A percentile compares a stretch with the other conserved stretches of the same genome.
Evolutionary conservation across 2,888 invertebrate species (phyloP).

Genomic region (Caenorhabditis imperialis): DNA sequence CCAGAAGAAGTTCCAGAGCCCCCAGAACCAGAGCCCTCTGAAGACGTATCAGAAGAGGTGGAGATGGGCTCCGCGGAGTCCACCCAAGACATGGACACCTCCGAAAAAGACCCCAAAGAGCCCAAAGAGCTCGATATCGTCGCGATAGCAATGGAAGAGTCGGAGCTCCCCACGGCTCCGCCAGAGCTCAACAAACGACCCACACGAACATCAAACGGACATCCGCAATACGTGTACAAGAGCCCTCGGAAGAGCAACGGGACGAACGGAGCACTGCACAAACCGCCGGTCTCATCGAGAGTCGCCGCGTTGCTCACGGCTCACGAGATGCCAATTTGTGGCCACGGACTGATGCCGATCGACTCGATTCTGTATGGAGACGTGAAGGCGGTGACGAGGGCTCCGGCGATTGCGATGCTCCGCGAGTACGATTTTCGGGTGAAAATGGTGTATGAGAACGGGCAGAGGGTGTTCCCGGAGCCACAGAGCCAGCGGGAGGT

Average conservation of each 20-base stretch:
- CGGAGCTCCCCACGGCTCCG: slow-evolving; percentile 19
- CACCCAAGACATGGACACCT: slow-evolving; percentile 3
- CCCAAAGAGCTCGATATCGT: slow-evolving; percentile 35
- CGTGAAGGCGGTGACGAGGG: slow-evolving; percentile 69
- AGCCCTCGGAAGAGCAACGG: slow-evolving; percentile 22
- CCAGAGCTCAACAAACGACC: slow-evolving; percentile 1
- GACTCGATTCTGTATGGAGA: slow-evolving; percentile 70
- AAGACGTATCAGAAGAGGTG: slow-evolving; percentile 1
- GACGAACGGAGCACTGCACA: slow-evolving; percentile 5
- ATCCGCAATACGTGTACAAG: slow-evolving; percentile 19
- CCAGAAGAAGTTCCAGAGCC: neutral
- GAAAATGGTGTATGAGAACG: slow-evolving; percentile 31
- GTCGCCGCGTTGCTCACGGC: slow-evolving; percentile 48
- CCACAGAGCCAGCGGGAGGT: slow-evolving; percentile 36
- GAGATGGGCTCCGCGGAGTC: neutral
- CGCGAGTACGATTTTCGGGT: slow-evolving; percentile 57
- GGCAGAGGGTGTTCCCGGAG: slow-evolving; percentile 34
- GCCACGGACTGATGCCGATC: slow-evolving; percentile 69
- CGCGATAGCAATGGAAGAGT: slow-evolving; percentile 35
- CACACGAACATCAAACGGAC: slow-evolving; percentile 40
- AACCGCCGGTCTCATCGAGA: slow-evolving; percentile 14
- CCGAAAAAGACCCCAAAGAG: neutral
- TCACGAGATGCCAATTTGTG: slow-evolving; percentile 62
- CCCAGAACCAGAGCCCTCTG: neutral
- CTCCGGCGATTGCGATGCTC: slow-evolving; percentile 61